Evolutionary conservation across 2,888 invertebrate genomes (phyloP).

Genomic region (Phragmatobia fuliginosa): DNA sequence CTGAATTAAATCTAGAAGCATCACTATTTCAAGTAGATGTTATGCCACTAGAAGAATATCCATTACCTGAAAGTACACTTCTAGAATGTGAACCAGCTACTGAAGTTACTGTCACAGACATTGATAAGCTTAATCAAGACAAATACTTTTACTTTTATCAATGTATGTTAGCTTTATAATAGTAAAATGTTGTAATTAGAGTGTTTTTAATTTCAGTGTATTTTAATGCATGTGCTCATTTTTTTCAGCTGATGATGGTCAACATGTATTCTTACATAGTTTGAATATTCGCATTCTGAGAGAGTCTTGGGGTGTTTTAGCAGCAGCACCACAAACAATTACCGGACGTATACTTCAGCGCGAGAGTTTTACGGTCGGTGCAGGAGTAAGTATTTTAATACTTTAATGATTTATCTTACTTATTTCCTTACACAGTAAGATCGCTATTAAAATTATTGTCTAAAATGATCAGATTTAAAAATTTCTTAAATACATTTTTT

Average conservation of each 20-base stretch:
- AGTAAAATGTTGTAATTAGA: background rate
- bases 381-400: slow-evolving; percentile 65
- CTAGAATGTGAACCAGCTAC: slow-evolving; percentile 51
- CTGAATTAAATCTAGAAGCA: slow-evolving; percentile 74
- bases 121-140: slow-evolving; percentile 77
- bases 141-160: slow-evolving; percentile 94
- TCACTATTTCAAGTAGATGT: slow-evolving; percentile 66
- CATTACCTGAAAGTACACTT: slow-evolving; percentile 60
- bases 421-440: background rate
- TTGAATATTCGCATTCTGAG: slow-evolving; percentile 96
- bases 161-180: slow-evolving; percentile 81
- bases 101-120: slow-evolving; percentile 63
- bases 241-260: slow-evolving; percentile 93
- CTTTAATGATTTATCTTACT: background rate
- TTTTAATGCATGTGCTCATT: background rate
- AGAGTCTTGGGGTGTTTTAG: slow-evolving; percentile 93
- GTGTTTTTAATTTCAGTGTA: background rate
- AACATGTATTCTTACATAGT: slow-evolving; percentile 96
- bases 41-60: slow-evolving; percentile 64
- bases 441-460: background rate
- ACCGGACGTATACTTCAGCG: slow-evolving; percentile 94
- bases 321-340: slow-evolving; percentile 91
- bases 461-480: too few species aligned
- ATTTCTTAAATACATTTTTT: too few species aligned
- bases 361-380: slow-evolving; percentile 94